Percentiles rank a stretch among this genome's conserved stretches.
Conservation (phyloP, 2,888 invertebrate genomes). For the Heteromurus nitidus region DNA sequence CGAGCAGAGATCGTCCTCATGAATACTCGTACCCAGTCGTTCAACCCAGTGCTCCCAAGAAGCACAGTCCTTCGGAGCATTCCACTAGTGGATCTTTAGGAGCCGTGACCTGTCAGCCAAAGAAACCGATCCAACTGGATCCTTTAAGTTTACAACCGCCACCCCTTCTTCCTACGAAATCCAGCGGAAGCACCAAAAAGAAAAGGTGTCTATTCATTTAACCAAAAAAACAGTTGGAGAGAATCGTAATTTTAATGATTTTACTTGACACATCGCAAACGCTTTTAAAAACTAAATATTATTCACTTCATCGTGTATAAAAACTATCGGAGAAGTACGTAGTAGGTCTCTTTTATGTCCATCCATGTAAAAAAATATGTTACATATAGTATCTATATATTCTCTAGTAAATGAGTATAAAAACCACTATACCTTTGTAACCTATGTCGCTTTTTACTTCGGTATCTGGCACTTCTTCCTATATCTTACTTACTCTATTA, state of each 20-base stretch:
- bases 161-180: constrained; percentile 73
- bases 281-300: constrained; percentile 26
- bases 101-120: constrained; percentile 70
- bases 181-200: constrained; percentile 73
- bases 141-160: constrained; percentile 73
- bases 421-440: constrained; percentile 20
- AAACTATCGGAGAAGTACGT: too few relatives aligned
- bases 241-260: neutral
- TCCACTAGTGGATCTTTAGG: constrained; percentile 69
- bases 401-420: constrained; percentile 35
- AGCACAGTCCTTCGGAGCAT: constrained; percentile 68
- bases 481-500: constrained; percentile 5
- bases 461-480: neutral
- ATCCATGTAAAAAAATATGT: constrained; percentile 40
- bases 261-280: constrained; percentile 9
- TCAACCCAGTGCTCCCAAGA: constrained; percentile 73
- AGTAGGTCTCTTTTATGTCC: constrained; percentile 49
- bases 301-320: neutral
- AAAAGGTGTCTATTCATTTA: constrained; percentile 72
- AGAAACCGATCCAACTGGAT: constrained; percentile 73
- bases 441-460: neutral
- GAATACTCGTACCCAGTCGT: constrained; percentile 92
- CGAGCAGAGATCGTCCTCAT: constrained; percentile 78
- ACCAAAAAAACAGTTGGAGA: constrained; percentile 35
- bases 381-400: constrained; percentile 12